Percentiles rank a stretch among this genome's conserved stretches.
phyloP scores from a whole-genome alignment of 2,113 vertebrate genomes.

The Chaetops frenatus region DNA sequence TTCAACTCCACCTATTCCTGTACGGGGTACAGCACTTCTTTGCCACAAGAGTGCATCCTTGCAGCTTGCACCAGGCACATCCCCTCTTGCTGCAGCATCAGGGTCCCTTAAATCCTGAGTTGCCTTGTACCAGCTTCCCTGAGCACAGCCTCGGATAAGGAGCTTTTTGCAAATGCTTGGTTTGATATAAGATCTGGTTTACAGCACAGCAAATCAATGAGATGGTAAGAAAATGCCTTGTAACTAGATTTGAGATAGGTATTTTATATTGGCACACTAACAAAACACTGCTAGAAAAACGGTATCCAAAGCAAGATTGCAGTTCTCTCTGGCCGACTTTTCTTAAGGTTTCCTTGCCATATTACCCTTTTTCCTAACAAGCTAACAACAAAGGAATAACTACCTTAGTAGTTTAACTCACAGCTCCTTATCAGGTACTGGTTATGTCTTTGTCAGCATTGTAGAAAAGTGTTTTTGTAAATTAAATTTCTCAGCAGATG shows the following conservation, averaged over 20 bases:
- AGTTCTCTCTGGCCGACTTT: background rate
- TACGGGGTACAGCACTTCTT: background rate
- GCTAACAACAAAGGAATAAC: background rate
- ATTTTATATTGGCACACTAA: background rate
- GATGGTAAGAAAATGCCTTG: background rate
- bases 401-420: background rate
- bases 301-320: background rate
- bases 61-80: background rate
- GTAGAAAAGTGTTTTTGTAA: background rate
- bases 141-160: background rate
- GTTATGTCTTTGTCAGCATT: background rate
- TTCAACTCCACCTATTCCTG: background rate
- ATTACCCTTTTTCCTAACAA: background rate
- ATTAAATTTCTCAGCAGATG: background rate
- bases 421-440: background rate
- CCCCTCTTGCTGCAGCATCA: background rate
- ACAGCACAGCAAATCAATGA: background rate
- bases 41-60: conserved; percentile 43
- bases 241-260: background rate
- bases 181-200: background rate
- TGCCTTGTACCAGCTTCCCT: background rate
- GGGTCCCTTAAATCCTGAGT: background rate
- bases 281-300: background rate
- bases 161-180: background rate
- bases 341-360: background rate